Conservation (phyloP, 2,888 invertebrate genomes). For the Lucinisca nassula region DNA sequence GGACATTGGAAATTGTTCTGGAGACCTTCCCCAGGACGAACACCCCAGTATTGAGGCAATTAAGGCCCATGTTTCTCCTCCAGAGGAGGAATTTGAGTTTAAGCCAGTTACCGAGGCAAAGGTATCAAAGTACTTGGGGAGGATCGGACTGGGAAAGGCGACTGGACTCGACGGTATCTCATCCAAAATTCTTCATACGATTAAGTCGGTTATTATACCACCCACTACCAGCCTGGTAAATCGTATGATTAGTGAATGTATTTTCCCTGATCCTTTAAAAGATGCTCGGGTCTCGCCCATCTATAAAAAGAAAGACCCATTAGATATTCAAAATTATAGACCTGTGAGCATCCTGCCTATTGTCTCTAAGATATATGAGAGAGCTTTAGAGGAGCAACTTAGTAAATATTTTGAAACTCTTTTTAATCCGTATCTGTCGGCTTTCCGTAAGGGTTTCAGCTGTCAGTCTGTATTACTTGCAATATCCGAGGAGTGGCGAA, state of each 20-base stretch:
- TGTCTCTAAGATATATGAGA: background rate
- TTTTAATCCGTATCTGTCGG: background rate
- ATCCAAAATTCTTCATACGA: too few relatives aligned
- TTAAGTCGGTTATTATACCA: background rate
- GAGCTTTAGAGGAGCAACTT: background rate
- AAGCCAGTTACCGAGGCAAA: too few relatives aligned
- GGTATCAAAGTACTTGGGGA: too few relatives aligned
- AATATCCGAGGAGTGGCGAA: background rate
- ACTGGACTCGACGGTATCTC: too few relatives aligned
- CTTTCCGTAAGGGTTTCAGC: background rate
- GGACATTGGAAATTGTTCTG: too few relatives aligned
- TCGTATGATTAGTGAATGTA: background rate
- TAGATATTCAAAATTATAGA: background rate
- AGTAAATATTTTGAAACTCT: background rate
- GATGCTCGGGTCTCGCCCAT: background rate
- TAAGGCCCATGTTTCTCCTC: too few relatives aligned
- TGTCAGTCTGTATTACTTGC: background rate
- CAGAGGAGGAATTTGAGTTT: too few relatives aligned
- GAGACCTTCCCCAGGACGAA: too few relatives aligned
- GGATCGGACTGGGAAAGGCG: too few relatives aligned
- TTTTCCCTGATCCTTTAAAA: background rate
- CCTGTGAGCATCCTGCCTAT: background rate
- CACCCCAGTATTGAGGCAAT: too few relatives aligned
- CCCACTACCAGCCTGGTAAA: background rate
- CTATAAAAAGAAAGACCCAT: background rate